Conservation (phyloP, 1,140 invertebrate genomes). For the Magallana angulata region DNA sequence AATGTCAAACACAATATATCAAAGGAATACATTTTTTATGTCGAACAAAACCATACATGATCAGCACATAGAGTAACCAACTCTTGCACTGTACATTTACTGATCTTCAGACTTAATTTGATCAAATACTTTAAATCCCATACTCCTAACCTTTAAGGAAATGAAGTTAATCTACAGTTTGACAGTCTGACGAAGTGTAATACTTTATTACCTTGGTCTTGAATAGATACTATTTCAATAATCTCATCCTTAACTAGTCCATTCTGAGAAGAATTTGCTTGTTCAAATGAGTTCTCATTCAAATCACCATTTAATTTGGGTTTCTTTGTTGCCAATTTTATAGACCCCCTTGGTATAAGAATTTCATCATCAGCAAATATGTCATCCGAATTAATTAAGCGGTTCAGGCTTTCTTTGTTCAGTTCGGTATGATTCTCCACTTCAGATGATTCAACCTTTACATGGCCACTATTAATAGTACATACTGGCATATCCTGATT, state of each 20-base stretch:
- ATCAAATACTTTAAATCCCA: no score
- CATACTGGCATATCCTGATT: not conserved
- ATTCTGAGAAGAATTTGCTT: not conserved
- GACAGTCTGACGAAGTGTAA: no score
- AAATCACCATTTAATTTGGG: not conserved
- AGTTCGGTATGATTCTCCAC: not conserved
- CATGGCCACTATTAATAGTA: not conserved
- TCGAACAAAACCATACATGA: no score
- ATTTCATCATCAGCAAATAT: conserved; percentile 40
- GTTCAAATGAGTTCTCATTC: not conserved
- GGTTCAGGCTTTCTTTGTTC: not conserved
- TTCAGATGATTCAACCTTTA: not conserved
- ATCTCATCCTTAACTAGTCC: not conserved
- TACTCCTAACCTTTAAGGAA: no score
- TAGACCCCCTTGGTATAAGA: not conserved
- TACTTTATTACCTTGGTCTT: not conserved
- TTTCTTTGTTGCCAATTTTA: conserved; percentile 19
- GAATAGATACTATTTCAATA: not conserved
- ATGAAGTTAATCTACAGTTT: no score
- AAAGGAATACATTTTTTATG: no score
- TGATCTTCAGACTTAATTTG: no score
- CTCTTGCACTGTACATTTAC: no score
- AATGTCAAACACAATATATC: no score
- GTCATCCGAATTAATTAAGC: conserved; percentile 8
- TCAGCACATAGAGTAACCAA: no score